These are phyloP conservation scores for Notamacropus eugenii DNA, from an alignment of 2,797 vertebrate species.

Conservation along the genomic window DNA sequence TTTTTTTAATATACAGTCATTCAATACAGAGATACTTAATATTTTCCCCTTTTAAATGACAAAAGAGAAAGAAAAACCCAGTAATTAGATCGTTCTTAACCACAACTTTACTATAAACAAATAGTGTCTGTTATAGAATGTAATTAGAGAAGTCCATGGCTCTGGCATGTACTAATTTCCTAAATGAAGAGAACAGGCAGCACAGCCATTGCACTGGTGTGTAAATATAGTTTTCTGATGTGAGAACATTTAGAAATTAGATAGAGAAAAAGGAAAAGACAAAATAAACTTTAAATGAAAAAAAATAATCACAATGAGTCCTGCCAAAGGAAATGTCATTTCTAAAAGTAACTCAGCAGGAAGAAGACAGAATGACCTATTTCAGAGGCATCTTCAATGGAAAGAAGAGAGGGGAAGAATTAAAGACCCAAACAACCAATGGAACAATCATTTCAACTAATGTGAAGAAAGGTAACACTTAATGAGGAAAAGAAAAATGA, in stretches of 20 bases:
- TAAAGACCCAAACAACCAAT: neutral
- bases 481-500: no score
- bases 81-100: constrained; percentile 13
- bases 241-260: constrained; percentile 49
- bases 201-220: neutral
- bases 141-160: neutral
- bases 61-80: accelerated
- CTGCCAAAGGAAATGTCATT: constrained; percentile 29
- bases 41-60: neutral
- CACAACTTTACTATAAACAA: constrained; percentile 12
- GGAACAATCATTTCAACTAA: constrained; percentile 24
- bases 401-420: constrained; percentile 13
- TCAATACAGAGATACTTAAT: neutral
- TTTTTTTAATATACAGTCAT: neutral
- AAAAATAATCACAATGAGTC: neutral
- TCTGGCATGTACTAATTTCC: constrained; percentile 31
- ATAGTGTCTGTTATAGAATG: neutral
- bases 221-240: constrained; percentile 55
- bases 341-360: neutral
- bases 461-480: constrained; percentile 11
- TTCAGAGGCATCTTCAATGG: neutral
- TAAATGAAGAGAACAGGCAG: constrained; percentile 24
- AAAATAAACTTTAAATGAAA: constrained; percentile 32
- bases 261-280: constrained; percentile 15
- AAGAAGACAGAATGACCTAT: neutral